These are phyloP conservation scores for Poecilia velifera DNA, from an alignment of 2,797 vertebrate genomes.

Conservation along the genomic window DNA sequence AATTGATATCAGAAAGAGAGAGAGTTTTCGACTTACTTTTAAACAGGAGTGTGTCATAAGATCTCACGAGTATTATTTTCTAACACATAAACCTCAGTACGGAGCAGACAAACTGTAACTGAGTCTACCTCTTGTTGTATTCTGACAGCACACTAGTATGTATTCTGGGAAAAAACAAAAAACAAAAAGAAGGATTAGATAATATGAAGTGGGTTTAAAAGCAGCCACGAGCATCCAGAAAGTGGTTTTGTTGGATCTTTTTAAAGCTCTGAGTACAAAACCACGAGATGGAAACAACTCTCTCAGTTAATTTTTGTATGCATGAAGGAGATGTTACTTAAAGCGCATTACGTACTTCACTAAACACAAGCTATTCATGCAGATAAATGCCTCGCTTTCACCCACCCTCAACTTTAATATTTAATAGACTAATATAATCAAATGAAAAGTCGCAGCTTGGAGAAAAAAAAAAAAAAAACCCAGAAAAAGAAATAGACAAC, in stretches of 20 bases:
- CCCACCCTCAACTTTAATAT: constrained; percentile 82
- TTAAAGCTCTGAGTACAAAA: constrained; percentile 56
- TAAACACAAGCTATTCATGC: constrained; percentile 83
- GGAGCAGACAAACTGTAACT: neutral
- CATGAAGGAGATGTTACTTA: constrained; percentile 85
- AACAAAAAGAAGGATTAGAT: constrained; percentile 16
- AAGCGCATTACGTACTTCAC: constrained; percentile 84
- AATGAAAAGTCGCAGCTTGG: constrained; percentile 65
- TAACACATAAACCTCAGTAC: constrained; percentile 15
- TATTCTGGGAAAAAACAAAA: neutral
- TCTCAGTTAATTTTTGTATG: constrained; percentile 79
- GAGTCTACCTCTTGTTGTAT: constrained; percentile 14
- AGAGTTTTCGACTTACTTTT: constrained; percentile 60
- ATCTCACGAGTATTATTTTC: constrained; percentile 57
- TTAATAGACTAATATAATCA: constrained; percentile 83
- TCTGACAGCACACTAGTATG: constrained; percentile 7
- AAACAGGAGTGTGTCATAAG: constrained; percentile 58
- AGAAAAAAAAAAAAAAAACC: constrained; percentile 12
- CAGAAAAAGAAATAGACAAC: constrained; percentile 51
- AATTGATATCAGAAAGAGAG: constrained; percentile 68
- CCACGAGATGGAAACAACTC: constrained; percentile 63
- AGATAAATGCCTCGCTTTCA: constrained; percentile 84
- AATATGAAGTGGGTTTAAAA: constrained; percentile 41
- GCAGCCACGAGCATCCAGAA: constrained; percentile 38
- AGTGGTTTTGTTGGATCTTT: constrained; percentile 48